Percentiles rank a stretch among this genome's conserved stretches.
Evolutionary conservation across 1,140 invertebrate genomes (phyloP).

Genomic region (Meloidogyne chitwoodi): DNA sequence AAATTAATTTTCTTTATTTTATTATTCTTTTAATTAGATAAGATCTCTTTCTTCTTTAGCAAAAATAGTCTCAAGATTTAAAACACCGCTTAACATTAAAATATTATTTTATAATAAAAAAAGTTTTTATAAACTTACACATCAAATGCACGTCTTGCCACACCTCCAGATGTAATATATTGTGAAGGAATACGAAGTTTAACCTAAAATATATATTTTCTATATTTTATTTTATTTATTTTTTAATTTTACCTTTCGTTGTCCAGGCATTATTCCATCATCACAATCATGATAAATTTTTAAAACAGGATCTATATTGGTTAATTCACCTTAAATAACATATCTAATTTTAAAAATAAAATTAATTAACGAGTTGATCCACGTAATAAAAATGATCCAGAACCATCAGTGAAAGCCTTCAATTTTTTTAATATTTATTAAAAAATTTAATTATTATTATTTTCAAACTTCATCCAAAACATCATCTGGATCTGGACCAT

Average conservation of each 20-base stretch:
- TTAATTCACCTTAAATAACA: conserved; percentile 25
- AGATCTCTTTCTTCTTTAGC: conserved; percentile 51
- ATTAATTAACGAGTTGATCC: conserved; percentile 35
- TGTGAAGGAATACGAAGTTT: conserved; percentile 50
- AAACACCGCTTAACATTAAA: not conserved
- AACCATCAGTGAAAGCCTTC: conserved; percentile 43
- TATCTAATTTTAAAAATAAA: not conserved
- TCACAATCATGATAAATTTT: conserved; percentile 54
- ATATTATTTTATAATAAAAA: conserved; percentile 17
- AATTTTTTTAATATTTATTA: conserved; percentile 25
- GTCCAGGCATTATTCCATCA: conserved; percentile 50
- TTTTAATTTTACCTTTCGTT: not conserved
- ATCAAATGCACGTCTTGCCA: conserved; percentile 46
- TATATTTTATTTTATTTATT: too few relatives aligned
- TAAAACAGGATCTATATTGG: conserved; percentile 45
- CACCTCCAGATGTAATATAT: conserved; percentile 45
- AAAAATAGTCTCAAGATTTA: conserved; percentile 33
- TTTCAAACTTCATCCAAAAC: conserved; percentile 2
- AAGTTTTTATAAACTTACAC: conserved; percentile 50
- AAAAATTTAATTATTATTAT: not conserved
- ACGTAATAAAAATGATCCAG: conserved; percentile 28
- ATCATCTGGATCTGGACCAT: conserved; percentile 36
- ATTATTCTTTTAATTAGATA: conserved; percentile 25
- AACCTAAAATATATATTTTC: conserved; percentile 9
- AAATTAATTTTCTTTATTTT: not conserved